Conservation (phyloP, 1,140 invertebrate genomes). For the Augochlora pura region DNA sequence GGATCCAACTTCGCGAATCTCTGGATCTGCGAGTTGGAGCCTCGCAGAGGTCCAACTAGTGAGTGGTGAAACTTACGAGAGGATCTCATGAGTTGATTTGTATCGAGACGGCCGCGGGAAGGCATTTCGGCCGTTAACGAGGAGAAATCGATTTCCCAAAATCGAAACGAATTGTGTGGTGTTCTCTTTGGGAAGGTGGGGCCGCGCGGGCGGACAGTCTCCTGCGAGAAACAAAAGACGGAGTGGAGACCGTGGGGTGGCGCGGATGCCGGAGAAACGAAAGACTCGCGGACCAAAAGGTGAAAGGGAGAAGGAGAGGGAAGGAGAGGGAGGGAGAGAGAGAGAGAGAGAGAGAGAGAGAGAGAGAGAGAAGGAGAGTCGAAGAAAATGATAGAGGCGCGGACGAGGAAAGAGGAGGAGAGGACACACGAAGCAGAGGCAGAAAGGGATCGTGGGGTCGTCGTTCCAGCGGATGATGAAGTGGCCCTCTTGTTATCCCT, state of each 20-base stretch:
- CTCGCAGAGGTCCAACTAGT: too few relatives aligned
- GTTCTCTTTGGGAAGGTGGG: too few relatives aligned
- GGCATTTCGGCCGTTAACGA: too few relatives aligned
- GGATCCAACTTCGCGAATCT: too few relatives aligned
- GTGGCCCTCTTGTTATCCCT: slow-evolving; percentile 79
- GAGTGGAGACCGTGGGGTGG: not conserved
- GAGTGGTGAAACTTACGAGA: too few relatives aligned
- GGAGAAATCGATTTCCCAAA: not conserved
- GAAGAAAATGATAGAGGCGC: slow-evolving; percentile 35
- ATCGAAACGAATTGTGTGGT: too few relatives aligned
- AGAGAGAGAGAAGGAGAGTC: slow-evolving; percentile 32
- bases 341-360: too few relatives aligned
- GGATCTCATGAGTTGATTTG: too few relatives aligned
- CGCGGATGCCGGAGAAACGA: slow-evolving; percentile 20
- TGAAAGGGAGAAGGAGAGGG: slow-evolving; percentile 20
- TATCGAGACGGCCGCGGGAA: too few relatives aligned
- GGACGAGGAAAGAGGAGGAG: not conserved
- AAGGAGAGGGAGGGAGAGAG: not conserved
- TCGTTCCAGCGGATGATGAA: slow-evolving; percentile 75
- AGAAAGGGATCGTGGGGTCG: slow-evolving; percentile 63
- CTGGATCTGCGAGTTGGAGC: too few relatives aligned
- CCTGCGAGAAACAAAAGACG: not conserved
- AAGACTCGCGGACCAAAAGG: slow-evolving; percentile 15
- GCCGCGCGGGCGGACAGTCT: not conserved
- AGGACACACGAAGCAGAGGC: slow-evolving; percentile 29